Percentiles rank a stretch among this genome's conserved stretches.
Conservation (phyloP, 2,888 invertebrate species). For the Pyrgus malvae region DNA sequence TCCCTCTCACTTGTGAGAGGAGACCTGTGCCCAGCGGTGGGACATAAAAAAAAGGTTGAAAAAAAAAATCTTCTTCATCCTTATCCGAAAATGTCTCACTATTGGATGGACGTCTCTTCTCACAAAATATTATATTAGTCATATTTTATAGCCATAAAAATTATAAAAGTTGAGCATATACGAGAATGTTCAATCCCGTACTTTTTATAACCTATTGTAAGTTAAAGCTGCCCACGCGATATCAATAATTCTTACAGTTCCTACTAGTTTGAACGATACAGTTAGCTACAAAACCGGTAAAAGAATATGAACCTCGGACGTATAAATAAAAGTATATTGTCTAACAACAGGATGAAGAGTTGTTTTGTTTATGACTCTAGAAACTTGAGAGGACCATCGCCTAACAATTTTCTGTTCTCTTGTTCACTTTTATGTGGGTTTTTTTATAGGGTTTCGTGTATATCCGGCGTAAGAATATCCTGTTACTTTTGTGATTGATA, state of each 20-base stretch:
- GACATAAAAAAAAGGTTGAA: too few relatives aligned
- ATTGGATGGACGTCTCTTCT: too few relatives aligned
- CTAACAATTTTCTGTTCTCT: not conserved
- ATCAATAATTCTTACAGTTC: constrained; percentile 73
- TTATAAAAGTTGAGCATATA: too few relatives aligned
- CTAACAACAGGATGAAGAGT: constrained; percentile 10
- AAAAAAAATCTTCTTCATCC: too few relatives aligned
- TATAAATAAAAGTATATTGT: constrained; percentile 11
- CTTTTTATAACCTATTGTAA: constrained; percentile 3
- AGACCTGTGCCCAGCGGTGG: too few relatives aligned
- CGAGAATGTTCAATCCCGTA: not conserved
- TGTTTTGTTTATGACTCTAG: constrained; percentile 12
- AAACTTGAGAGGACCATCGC: constrained; percentile 5
- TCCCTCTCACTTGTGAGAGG: too few relatives aligned
- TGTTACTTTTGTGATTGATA: too few relatives aligned
- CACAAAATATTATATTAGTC: too few relatives aligned
- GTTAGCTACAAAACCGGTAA: constrained; percentile 8
- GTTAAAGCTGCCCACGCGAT: constrained; percentile 38
- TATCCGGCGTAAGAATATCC: too few relatives aligned
- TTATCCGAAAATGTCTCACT: too few relatives aligned
- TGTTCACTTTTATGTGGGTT: not conserved
- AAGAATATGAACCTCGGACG: not conserved
- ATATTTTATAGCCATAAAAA: too few relatives aligned
- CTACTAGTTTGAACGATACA: constrained; percentile 27
- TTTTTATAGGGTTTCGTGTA: not conserved